These are phyloP conservation scores for Moxostoma hubbsi DNA, from an alignment of 2,797 vertebrate genomes.

Conservation along the genomic window DNA sequence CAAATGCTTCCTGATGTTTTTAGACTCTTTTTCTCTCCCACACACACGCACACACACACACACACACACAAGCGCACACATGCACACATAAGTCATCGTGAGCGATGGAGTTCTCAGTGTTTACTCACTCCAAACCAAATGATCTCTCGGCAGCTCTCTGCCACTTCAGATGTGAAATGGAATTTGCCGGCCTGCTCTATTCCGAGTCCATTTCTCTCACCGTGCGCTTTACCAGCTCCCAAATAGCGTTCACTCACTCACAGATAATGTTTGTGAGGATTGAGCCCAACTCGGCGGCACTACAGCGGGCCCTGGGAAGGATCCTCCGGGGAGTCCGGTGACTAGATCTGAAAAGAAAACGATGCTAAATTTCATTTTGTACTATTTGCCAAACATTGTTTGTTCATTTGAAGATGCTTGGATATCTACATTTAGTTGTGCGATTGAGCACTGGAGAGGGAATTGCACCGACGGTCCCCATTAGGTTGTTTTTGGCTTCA, in stretches of 20 bases:
- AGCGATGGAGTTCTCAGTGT: conserved; percentile 95
- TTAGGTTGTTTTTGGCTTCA: background rate
- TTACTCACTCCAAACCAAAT: conserved; percentile 98
- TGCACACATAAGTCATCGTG: conserved; percentile 91
- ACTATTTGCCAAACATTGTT: conserved; percentile 87
- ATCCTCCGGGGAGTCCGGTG: conserved; percentile 85
- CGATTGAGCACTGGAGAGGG: conserved; percentile 36
- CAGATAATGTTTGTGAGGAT: conserved; percentile 94
- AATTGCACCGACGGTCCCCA: background rate
- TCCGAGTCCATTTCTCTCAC: conserved; percentile 86
- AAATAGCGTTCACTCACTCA: conserved; percentile 93
- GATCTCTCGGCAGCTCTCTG: conserved; percentile 93
- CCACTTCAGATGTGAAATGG: conserved; percentile 98
- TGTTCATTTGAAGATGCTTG: conserved; percentile 85
- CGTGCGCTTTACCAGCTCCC: conserved; percentile 91
- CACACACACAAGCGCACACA: conserved; percentile 59
- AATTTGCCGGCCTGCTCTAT: conserved; percentile 93
- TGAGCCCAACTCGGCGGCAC: conserved; percentile 84
- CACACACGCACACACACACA: conserved; percentile 13
- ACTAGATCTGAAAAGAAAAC: conserved; percentile 82
- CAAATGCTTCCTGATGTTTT: conserved; percentile 36
- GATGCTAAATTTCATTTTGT: conserved; percentile 88
- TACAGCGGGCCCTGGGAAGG: conserved; percentile 87
- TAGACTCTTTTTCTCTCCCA: background rate
- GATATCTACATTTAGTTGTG: conserved; percentile 81